Conservation (phyloP, 2,797 vertebrate genomes). For the Crocodylus rhombifer region DNA sequence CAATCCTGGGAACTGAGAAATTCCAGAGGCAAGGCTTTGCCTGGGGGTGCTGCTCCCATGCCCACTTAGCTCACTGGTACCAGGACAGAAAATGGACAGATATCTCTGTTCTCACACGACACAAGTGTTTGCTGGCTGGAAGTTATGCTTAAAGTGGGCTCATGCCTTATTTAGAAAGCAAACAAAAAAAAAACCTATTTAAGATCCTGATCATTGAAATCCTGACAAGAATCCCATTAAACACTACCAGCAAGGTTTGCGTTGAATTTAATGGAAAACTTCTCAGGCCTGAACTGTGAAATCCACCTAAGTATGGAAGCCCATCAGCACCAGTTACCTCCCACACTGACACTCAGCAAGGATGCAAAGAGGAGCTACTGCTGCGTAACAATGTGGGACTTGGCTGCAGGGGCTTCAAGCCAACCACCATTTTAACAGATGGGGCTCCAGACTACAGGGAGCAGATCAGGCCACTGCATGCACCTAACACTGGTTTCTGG, state of each 20-base stretch:
- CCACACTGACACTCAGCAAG: no score
- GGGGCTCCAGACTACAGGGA: no score
- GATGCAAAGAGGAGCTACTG: no score
- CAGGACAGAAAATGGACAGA: neutral
- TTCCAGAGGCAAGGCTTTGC: rapidly evolving
- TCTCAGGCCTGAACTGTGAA: neutral
- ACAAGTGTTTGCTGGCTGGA: neutral
- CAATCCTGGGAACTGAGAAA: neutral
- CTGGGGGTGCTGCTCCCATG: neutral
- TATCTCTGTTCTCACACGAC: neutral
- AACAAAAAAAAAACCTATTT: neutral
- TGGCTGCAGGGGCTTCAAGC: no score
- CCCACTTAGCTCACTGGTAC: neutral
- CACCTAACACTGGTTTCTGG: no score
- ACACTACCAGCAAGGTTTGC: neutral
- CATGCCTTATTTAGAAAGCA: neutral
- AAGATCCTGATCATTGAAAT: neutral
- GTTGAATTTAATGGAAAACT: neutral
- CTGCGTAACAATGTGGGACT: no score
- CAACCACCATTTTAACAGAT: no score
- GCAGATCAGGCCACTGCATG: no score
- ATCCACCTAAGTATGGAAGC: neutral
- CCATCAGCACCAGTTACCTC: neutral
- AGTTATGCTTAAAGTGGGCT: neutral
- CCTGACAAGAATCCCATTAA: neutral